Evolutionary conservation across 1,140 invertebrate genomes (phyloP).

Genomic region (Papilio helenus): DNA sequence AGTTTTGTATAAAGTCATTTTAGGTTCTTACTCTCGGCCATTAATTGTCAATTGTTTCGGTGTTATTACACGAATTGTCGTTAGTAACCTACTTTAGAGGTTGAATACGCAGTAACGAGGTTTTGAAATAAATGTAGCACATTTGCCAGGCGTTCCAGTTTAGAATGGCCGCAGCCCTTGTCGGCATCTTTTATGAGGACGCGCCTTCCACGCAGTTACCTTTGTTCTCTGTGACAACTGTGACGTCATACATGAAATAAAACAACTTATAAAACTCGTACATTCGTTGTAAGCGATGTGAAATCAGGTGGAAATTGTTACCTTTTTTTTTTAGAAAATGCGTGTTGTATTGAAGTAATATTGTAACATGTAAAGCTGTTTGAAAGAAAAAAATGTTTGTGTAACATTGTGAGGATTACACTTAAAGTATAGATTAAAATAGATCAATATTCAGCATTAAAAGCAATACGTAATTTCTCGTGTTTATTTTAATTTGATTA

Average conservation of each 20-base stretch:
- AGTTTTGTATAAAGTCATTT: neutral
- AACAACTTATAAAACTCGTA: constrained; percentile 10
- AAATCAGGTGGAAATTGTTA: constrained; percentile 29
- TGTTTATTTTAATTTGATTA: too few relatives aligned
- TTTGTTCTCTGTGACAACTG: neutral
- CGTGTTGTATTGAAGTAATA: neutral
- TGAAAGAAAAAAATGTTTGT: too few relatives aligned
- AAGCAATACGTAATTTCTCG: too few relatives aligned
- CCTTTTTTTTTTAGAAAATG: neutral
- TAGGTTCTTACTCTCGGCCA: neutral
- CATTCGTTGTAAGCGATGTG: constrained; percentile 5
- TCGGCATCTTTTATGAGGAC: constrained; percentile 47
- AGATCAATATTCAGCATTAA: too few relatives aligned
- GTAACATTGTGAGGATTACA: too few relatives aligned
- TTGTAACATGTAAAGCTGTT: neutral
- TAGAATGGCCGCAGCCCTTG: constrained; percentile 55
- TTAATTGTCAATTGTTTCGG: neutral
- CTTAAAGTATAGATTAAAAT: too few relatives aligned
- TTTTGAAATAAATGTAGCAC: constrained; percentile 49
- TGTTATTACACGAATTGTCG: neutral
- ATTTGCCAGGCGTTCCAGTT: constrained; percentile 46
- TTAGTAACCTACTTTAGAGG: constrained; percentile 22
- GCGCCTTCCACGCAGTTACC: too few relatives aligned
- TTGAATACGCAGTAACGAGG: constrained; percentile 40
- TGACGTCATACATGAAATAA: constrained; percentile 28